Conservation (phyloP, 2,888 invertebrate species). For the Phyllotreta cruciferae region DNA sequence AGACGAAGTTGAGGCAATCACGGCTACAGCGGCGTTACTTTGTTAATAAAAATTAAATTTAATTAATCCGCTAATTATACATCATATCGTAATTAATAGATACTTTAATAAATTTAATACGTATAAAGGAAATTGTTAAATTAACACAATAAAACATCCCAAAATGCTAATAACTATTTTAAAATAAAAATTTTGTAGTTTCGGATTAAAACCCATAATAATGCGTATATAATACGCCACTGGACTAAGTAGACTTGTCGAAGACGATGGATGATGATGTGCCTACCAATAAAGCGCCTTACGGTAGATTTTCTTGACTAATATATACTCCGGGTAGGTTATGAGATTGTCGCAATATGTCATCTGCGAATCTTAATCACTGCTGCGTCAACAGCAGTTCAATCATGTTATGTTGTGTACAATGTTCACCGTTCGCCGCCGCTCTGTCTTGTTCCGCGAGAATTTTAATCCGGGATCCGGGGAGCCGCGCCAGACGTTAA, state of each 20-base stretch:
- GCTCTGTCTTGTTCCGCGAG: conserved; percentile 10
- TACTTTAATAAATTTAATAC: no score
- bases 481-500: no score
- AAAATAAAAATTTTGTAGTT: not conserved
- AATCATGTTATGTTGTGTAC: conserved; percentile 29
- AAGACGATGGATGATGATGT: conserved; percentile 25
- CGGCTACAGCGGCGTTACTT: conserved; percentile 2
- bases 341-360: conserved; percentile 54
- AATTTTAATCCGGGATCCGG: conserved; percentile 9
- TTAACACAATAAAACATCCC: no score
- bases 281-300: conserved; percentile 29
- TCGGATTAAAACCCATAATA: not conserved
- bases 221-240: conserved; percentile 16
- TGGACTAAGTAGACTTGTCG: conserved; percentile 18
- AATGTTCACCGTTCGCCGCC: conserved; percentile 9
- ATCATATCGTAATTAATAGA: no score
- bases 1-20: conserved; percentile 24
- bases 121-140: no score
- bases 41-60: no score
- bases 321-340: conserved; percentile 47
- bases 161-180: not conserved
- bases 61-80: no score
- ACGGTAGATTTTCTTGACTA: conserved; percentile 36
- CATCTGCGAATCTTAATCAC: conserved; percentile 53
- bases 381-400: conserved; percentile 36